phyloP scores from a whole-genome alignment of 2,797 vertebrate genomes.

The Avahi laniger region DNA sequence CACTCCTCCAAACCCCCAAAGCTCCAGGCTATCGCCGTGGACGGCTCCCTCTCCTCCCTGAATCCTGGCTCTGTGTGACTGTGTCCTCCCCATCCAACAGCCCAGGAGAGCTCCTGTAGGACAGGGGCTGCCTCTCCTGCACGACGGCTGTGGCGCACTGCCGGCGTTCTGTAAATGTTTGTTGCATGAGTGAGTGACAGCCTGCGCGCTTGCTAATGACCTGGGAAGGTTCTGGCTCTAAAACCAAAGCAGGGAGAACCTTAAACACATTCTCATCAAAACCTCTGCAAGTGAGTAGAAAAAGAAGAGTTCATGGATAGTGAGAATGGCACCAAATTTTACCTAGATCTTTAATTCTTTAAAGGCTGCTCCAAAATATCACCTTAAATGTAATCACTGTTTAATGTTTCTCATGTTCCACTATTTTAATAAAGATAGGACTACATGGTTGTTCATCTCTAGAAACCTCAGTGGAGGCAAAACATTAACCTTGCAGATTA shows the following conservation, averaged over 20 bases:
- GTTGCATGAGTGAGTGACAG: background rate
- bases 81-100: fast-evolving
- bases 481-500: background rate
- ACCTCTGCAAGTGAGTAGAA: background rate
- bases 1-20: background rate
- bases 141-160: fast-evolving
- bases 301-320: background rate
- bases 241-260: background rate
- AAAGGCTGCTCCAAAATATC: background rate
- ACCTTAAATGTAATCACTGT: background rate
- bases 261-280: background rate
- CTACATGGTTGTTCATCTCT: fast-evolving
- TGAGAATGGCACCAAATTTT: background rate
- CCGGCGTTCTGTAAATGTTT: background rate
- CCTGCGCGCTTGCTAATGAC: background rate
- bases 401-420: background rate
- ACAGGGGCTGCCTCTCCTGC: no score
- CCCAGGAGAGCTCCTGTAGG: background rate
- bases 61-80: background rate
- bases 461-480: background rate
- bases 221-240: background rate
- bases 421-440: background rate
- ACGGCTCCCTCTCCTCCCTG: background rate
- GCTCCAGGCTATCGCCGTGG: background rate
- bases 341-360: no score